These are phyloP conservation scores for Syrista parreyssii DNA, from an alignment of 2,888 invertebrate genomes.

Conservation along the genomic window DNA sequence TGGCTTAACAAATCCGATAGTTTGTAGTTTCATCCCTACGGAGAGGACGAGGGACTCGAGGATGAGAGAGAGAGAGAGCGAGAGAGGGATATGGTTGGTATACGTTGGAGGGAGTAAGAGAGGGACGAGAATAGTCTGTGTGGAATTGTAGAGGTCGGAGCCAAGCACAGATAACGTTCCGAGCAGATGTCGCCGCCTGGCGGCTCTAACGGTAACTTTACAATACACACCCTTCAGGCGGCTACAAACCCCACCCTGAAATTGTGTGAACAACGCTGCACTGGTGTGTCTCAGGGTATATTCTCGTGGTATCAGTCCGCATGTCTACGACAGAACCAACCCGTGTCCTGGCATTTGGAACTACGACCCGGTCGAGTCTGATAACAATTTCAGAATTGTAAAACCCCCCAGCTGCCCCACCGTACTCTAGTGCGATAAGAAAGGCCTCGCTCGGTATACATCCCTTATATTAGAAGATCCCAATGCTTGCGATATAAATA, in stretches of 20 bases:
- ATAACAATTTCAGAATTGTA: conserved; percentile 5
- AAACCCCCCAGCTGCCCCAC: no score
- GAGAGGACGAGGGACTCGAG: conserved; percentile 19
- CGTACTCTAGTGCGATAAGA: neutral
- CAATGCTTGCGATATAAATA: neutral
- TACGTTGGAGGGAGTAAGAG: conserved; percentile 9
- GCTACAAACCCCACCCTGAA: neutral
- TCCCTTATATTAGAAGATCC: neutral
- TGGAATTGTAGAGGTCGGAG: conserved; percentile 15
- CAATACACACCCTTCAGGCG: conserved; percentile 34
- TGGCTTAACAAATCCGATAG: conserved; percentile 37
- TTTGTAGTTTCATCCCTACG: conserved; percentile 35
- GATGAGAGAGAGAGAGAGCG: conserved; percentile 9
- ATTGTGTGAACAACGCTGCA: conserved; percentile 14
- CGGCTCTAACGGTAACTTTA: conserved; percentile 41
- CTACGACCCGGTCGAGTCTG: conserved; percentile 24
- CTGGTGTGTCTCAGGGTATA: conserved; percentile 15
- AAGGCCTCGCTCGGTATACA: neutral
- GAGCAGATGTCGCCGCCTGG: conserved; percentile 57
- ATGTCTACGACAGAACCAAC: conserved; percentile 40
- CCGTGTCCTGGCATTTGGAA: conserved; percentile 12
- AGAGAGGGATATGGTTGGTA: conserved; percentile 8
- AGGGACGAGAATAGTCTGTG: conserved; percentile 13
- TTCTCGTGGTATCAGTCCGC: conserved; percentile 39
- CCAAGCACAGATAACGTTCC: conserved; percentile 52